phyloP scores from a whole-genome alignment of 1,140 invertebrate genomes.

The Platyscapa corneri region DNA sequence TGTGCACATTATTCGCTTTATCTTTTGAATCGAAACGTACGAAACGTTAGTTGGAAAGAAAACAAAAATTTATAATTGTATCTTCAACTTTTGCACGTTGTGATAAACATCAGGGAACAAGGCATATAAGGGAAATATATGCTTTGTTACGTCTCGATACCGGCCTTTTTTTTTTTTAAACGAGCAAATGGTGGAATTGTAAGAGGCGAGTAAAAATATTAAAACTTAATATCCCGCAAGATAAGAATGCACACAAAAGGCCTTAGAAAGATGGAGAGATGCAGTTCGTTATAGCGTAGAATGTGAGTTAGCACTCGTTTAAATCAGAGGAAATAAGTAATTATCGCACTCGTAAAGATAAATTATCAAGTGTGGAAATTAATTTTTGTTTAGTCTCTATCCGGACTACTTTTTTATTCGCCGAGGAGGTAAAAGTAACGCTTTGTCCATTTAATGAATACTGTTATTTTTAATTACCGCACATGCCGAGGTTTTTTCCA shows the following conservation, averaged over 20 bases:
- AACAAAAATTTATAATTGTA: too few species aligned
- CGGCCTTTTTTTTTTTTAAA: too few species aligned
- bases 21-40: too few species aligned
- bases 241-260: background rate
- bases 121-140: too few species aligned
- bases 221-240: background rate
- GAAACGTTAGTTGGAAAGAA: too few species aligned
- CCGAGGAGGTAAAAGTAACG: conserved; percentile 1
- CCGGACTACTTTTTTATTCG: background rate
- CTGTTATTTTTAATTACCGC: conserved; percentile 36
- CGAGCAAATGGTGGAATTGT: too few species aligned
- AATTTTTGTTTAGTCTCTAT: conserved; percentile 7
- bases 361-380: conserved; percentile 2
- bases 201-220: too few species aligned
- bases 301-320: background rate
- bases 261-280: background rate
- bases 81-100: too few species aligned
- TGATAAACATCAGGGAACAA: too few species aligned
- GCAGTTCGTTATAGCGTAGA: background rate
- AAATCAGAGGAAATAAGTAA: conserved; percentile 13
- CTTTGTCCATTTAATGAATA: conserved; percentile 32
- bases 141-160: too few species aligned
- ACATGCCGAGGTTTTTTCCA: conserved; percentile 34
- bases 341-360: background rate
- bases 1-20: too few species aligned